Base-by-base conservation (phyloP, 1,140 invertebrate genomes). In the Rhyacophila brunnea region DNA sequence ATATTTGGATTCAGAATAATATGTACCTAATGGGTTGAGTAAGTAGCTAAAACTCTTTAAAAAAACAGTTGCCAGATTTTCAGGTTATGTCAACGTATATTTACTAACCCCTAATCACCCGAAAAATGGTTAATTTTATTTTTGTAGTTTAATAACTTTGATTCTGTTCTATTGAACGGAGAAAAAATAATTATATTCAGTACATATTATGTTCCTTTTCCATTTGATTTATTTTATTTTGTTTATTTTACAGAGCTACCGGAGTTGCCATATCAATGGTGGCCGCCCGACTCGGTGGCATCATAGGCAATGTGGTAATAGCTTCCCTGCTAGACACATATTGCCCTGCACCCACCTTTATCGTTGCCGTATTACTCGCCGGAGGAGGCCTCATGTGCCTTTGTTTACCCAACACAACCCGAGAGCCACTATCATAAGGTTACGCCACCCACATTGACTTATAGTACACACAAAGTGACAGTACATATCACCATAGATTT, bases 241-340 rank as follows among this genome's bases (percentile, higher is more conserved):
- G 15, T 46, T 46, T 46, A 19, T 32, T 13, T 71, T 69, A 36
- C 72, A 87, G 90, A 65, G 90, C 90, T 20, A 93, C 90, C 15
- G 90, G 90, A 62, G 89, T 93, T 56, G 90, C 90, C 15, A 85
- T 93, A 61, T 92, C 90, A 0, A 92, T 93, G 89, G 89, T 92
- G 6, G 90, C 90, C 1, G 90, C 90, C 7, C 81, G 90, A 50
- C 77, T 93, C 20, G 90, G 89, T 61, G 90, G 90, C 60, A 92
- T 93, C 66, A 89, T 92, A 70, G 90, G 90, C 45, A 93, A 92
- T 77, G 88, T 93, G 61, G 89, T 92, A 40, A 92, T 93, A 64
- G 90, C 90, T 40, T 85, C 87, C 62, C 78, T 93, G 28, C 70
- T 93, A 64, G 90, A 93, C 74, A 78, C 85, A 67, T 91, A 89